Conservation (phyloP, 2,888 invertebrate genomes). For the Tiliacea aurago region DNA sequence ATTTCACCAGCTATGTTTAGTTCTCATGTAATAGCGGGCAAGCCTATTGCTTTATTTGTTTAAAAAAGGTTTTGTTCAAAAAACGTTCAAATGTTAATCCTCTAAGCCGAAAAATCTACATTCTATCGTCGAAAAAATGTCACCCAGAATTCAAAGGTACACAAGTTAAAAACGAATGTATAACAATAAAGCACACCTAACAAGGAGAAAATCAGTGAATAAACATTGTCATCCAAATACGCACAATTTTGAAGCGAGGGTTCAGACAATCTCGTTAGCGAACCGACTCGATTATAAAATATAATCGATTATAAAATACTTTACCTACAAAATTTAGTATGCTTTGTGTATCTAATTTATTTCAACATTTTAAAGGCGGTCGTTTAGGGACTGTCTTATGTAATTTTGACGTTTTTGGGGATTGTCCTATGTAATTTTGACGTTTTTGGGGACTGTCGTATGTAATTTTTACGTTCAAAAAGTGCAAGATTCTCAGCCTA, state of each 20-base stretch:
- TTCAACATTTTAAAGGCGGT: not conserved
- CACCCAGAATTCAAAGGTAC: not conserved
- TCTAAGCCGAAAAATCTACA: conserved; percentile 7
- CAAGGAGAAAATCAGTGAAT: not conserved
- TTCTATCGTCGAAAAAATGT: conserved; percentile 6
- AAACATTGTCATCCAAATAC: not conserved
- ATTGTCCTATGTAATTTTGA: not conserved
- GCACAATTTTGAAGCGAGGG: not conserved
- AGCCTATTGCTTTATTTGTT: not conserved
- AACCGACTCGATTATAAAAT: not conserved
- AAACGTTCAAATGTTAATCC: not conserved
- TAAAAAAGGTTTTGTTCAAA: not conserved
- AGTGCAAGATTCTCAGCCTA: too few relatives aligned
- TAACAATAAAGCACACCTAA: conserved; percentile 43
- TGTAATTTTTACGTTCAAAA: not conserved
- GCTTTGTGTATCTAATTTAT: not conserved
- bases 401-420: not conserved
- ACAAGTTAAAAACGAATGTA: conserved; percentile 24
- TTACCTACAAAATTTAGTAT: not conserved
- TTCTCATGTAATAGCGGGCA: too few relatives aligned
- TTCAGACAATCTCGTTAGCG: not conserved
- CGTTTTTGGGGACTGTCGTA: not conserved
- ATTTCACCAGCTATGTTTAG: too few relatives aligned
- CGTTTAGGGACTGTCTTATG: not conserved
- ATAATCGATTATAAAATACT: not conserved